Conservation (phyloP, 2,113 vertebrate genomes). For the Caloenas nicobarica region DNA sequence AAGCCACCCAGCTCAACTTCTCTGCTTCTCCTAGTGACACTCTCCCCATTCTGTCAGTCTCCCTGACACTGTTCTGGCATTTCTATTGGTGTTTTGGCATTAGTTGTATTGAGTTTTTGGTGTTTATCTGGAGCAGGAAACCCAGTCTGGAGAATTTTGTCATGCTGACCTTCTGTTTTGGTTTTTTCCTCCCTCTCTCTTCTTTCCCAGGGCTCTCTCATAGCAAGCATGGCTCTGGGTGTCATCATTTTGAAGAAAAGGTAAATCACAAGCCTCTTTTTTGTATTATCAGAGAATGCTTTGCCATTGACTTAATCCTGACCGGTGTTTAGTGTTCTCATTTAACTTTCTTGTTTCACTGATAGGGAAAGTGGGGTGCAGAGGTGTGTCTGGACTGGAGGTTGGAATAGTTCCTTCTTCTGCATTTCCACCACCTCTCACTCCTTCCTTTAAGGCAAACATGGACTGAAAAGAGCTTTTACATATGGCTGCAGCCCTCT, state of each 20-base stretch:
- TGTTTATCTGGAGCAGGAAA: neutral
- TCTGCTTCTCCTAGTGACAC: neutral
- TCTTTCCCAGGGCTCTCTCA: conserved; percentile 88
- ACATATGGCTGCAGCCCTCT: neutral
- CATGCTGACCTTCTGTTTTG: neutral
- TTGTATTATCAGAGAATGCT: accelerated
- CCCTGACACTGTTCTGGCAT: neutral
- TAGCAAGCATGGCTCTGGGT: conserved; percentile 95
- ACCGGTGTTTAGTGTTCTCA: neutral
- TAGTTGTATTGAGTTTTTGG: accelerated
- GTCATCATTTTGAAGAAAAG: conserved; percentile 96
- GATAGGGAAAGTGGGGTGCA: neutral
- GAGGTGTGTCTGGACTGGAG: neutral
- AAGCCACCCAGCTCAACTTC: neutral
- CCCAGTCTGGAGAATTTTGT: neutral
- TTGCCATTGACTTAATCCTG: neutral
- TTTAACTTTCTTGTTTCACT: neutral
- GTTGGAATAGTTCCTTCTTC: neutral
- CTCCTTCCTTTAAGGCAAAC: neutral
- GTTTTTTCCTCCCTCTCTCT: neutral
- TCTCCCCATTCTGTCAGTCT: neutral
- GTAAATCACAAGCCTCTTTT: conserved; percentile 59
- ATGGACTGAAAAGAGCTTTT: neutral
- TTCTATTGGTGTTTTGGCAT: neutral
- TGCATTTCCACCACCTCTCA: neutral